phyloP scores from a whole-genome alignment of 2,888 invertebrate genomes.

The Brachypalpus laphriformis region DNA sequence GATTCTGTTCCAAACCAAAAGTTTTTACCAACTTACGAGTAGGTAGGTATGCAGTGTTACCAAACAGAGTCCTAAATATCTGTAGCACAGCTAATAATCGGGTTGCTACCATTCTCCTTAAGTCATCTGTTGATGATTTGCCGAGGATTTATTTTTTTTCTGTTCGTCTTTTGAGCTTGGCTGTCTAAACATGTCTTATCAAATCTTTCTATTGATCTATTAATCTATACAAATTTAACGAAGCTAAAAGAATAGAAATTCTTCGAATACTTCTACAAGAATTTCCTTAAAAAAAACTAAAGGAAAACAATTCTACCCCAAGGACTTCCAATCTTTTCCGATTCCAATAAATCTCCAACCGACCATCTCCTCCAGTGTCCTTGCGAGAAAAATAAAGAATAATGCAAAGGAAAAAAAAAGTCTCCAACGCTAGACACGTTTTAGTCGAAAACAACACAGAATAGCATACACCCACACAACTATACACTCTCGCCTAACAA shows the following conservation, averaged over 20 bases:
- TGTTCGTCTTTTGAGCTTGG: too few relatives aligned
- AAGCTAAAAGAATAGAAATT: neutral
- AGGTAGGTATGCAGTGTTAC: too few relatives aligned
- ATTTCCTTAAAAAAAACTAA: neutral
- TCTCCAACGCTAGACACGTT: slow-evolving; percentile 58
- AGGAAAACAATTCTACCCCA: slow-evolving; percentile 50
- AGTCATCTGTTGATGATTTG: too few relatives aligned
- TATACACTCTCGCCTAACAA: slow-evolving; percentile 30
- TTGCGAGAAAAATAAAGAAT: slow-evolving; percentile 41
- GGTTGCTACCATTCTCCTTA: too few relatives aligned
- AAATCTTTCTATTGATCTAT: neutral
- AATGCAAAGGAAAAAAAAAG: slow-evolving; percentile 1
- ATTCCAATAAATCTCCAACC: slow-evolving; percentile 59
- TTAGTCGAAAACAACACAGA: slow-evolving; percentile 54
- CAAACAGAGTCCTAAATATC: too few relatives aligned
- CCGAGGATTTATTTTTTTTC: too few relatives aligned
- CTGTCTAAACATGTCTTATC: too few relatives aligned
- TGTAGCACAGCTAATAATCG: too few relatives aligned
- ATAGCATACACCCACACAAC: neutral
- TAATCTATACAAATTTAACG: neutral
- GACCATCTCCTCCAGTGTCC: slow-evolving; percentile 46
- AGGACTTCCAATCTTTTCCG: slow-evolving; percentile 59
- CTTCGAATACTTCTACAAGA: neutral
- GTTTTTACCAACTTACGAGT: too few relatives aligned
- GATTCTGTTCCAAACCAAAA: too few relatives aligned